A percentile compares a stretch with the other conserved stretches of the same genome.
Conservation (phyloP, 2,113 vertebrate species). For the Conger conger region DNA sequence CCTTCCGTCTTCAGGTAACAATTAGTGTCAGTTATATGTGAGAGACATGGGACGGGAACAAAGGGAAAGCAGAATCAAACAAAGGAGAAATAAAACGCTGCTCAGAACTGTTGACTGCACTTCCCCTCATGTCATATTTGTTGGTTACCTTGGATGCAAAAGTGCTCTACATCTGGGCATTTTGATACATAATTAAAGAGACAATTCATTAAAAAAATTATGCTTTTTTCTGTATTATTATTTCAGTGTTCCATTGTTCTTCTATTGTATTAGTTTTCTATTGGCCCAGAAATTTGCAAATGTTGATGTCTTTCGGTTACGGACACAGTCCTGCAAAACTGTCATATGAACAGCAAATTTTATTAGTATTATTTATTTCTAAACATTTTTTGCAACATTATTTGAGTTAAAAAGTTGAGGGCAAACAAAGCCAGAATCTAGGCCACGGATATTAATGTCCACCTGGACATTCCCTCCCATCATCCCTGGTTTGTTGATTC, state of each 20-base stretch:
- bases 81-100: not conserved
- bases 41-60: not conserved
- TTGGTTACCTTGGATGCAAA: not conserved
- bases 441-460: not conserved
- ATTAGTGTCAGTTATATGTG: conserved; percentile 7
- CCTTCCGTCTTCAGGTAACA: not conserved
- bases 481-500: not conserved
- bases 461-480: not conserved
- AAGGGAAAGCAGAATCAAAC: not conserved
- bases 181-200: not conserved
- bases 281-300: no score
- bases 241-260: no score
- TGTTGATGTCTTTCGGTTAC: no score
- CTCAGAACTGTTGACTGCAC: not conserved
- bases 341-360: no score
- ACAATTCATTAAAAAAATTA: no score
- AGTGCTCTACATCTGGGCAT: not conserved
- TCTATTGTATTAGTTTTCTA: no score
- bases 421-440: not conserved
- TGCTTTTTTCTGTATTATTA: no score
- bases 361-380: no score
- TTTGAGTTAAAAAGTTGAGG: not conserved
- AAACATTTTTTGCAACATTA: not conserved
- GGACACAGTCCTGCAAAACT: no score
- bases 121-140: not conserved